These are phyloP conservation scores for Cariama cristata DNA, from an alignment of 2,113 vertebrate genomes.

Conservation along the genomic window DNA sequence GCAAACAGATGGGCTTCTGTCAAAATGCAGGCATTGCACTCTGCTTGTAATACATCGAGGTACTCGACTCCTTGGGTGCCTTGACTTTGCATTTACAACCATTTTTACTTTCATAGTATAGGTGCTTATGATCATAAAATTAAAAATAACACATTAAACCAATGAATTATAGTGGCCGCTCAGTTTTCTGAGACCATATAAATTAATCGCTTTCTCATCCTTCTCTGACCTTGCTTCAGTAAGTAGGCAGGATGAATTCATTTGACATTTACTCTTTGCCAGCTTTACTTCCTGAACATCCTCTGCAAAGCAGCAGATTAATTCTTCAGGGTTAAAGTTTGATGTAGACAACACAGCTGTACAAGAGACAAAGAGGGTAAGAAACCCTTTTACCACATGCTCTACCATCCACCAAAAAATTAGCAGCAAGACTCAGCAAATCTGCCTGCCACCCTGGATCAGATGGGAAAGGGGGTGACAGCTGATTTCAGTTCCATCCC, in stretches of 20 bases:
- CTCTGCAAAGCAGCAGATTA: conserved; percentile 34
- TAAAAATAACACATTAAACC: conserved; percentile 18
- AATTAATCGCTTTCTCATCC: conserved; percentile 5
- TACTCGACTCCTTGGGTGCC: neutral
- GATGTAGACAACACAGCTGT: neutral
- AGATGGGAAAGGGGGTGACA: neutral
- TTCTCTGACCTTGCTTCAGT: conserved; percentile 54
- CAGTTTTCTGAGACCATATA: conserved; percentile 9
- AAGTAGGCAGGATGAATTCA: conserved; percentile 23
- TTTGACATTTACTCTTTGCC: conserved; percentile 55
- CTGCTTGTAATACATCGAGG: neutral
- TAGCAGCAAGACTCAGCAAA: neutral
- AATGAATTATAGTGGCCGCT: neutral
- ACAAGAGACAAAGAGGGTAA: neutral
- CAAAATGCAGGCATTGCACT: neutral
- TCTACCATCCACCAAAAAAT: neutral
- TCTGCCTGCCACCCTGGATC: neutral
- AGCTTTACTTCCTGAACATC: neutral
- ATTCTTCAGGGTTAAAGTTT: conserved; percentile 43
- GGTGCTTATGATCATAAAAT: neutral
- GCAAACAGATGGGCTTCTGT: neutral
- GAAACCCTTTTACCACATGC: neutral
- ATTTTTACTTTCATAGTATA: neutral
- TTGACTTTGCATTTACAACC: neutral
- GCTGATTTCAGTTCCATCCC: neutral